Base-by-base conservation (phyloP, 2,797 vertebrate genomes). In the Antrozous pallidus region DNA sequence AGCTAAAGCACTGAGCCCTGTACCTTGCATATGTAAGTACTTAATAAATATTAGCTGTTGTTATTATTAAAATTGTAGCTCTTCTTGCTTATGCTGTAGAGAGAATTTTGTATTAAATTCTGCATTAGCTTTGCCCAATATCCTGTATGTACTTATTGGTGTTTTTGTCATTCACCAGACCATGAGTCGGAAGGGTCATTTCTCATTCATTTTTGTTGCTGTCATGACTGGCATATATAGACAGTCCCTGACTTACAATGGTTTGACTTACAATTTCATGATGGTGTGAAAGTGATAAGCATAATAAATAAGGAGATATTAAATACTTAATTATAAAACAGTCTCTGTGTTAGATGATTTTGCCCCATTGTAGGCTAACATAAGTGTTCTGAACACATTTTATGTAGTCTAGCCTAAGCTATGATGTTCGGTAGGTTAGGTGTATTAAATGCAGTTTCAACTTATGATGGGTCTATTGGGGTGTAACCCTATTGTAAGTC, bases 51-150 rank as follows among this genome's bases (percentile, higher is more conserved):
- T 88, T 92, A 54, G 51, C 77, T 67, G 10, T 74, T 65, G 63
- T 67, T 85, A 36, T 65, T 84, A 36, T 79, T 85, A 83, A 88
- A 94, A 74, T 71, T 69, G 24, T 49, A 94, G 63, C 36, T 74
- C 4, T 54, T 84, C 28, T 89, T 80, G 40, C 58, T 88, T 67
- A 28, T 89, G 58, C 70, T 47, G 0, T 92, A 65, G 70, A 70
- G 42, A 88, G 26, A 92, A 80, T 86, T 90, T 67, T 81, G 33
- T 54, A 40, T 70, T 49, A 75, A 91, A 36, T 90, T 82, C n/a
- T 58, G 22, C 74, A 20, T 90, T 69, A 47, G 22, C 28, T 40
- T 65, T 70, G 51, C 24, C 75, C 33, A 40, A 11, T 26, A 81
- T 47, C n/a, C 51, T 85, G 42, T 71, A 18, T 81, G 20, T 67